A percentile compares a stretch with the other conserved stretches of the same genome.
Conservation (phyloP, 2,113 vertebrate genomes). For the Donacobius atricapilla region DNA sequence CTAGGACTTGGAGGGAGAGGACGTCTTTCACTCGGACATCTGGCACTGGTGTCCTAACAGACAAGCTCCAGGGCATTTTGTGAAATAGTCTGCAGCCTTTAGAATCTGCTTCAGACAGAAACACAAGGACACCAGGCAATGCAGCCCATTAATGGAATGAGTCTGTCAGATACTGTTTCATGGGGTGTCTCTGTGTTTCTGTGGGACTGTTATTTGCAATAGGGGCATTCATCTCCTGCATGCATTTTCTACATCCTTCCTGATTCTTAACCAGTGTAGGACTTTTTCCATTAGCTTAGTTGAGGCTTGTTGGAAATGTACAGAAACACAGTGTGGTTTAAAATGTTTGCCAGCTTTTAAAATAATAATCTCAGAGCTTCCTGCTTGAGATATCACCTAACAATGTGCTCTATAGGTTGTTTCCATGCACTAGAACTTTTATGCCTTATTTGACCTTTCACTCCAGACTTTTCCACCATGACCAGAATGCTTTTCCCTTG, state of each 20-base stretch:
- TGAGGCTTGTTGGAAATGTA: background rate
- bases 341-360: background rate
- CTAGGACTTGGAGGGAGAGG: slow-evolving; percentile 21
- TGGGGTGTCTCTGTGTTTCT: background rate
- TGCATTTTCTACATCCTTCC: background rate
- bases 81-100: slow-evolving; percentile 39
- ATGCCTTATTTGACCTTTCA: background rate
- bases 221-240: background rate
- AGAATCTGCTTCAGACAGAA: slow-evolving; percentile 35
- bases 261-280: background rate
- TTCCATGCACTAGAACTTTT: background rate
- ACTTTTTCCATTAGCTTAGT: background rate
- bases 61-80: slow-evolving; percentile 35
- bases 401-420: background rate
- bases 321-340: background rate
- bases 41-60: slow-evolving; percentile 25
- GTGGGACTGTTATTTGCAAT: background rate
- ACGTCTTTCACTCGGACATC: slow-evolving; percentile 12
- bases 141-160: background rate
- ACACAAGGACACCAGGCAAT: background rate
- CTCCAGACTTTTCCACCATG: background rate
- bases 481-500: background rate
- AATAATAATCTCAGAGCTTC: background rate
- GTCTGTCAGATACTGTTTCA: background rate
- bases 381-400: background rate